phyloP scores from a whole-genome alignment of 2,113 vertebrate species.

The Zosterops hypoxanthus region DNA sequence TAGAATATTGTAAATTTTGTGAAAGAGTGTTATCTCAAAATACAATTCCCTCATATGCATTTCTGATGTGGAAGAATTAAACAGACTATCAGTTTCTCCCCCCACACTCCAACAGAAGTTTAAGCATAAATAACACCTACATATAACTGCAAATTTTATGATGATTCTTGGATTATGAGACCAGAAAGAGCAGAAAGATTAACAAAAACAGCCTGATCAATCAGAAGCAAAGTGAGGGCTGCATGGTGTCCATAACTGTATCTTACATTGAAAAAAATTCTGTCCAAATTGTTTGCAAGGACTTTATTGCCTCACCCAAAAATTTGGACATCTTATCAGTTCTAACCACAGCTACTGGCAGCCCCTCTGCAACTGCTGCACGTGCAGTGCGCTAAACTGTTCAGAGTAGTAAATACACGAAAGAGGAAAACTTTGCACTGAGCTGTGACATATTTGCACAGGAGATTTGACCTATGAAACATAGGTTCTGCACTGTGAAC shows the following conservation, averaged over 20 bases:
- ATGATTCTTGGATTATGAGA: not conserved
- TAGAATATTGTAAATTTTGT: not conserved
- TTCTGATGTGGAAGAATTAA: not conserved
- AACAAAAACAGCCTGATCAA: not conserved
- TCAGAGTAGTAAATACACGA: not conserved
- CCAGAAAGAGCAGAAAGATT: not conserved
- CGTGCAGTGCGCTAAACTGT: rapidly evolving
- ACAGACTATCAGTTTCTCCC: not conserved
- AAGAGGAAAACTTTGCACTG: not conserved
- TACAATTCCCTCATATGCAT: not conserved
- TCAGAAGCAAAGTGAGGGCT: not conserved
- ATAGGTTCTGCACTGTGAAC: not conserved
- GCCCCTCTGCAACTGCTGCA: not conserved
- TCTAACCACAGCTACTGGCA: not conserved
- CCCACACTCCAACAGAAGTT: not conserved
- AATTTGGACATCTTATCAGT: not conserved
- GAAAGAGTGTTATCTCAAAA: not conserved
- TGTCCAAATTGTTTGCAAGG: not conserved
- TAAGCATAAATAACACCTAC: not conserved
- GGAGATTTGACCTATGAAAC: not conserved
- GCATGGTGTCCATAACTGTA: not conserved
- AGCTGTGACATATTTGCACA: not conserved
- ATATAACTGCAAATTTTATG: not conserved
- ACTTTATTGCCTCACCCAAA: not conserved
- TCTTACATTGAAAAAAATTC: not conserved